Percentiles rank a stretch among this genome's conserved stretches.
These are phyloP conservation scores for Galerucella calmariensis DNA, from an alignment of 2,888 invertebrate species.

Conservation along the genomic window DNA sequence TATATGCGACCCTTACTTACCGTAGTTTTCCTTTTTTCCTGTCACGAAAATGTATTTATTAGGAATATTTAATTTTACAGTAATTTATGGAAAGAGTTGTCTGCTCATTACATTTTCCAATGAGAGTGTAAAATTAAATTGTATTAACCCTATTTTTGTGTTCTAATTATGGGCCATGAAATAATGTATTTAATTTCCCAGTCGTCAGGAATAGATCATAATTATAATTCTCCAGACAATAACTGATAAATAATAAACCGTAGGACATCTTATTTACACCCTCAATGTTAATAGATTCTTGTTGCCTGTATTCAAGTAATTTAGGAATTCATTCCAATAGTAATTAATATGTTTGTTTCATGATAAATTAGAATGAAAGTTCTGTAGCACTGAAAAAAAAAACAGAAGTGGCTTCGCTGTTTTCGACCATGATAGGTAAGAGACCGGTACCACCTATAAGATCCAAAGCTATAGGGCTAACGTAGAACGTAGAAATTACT, in stretches of 20 bases:
- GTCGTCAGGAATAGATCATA: background rate
- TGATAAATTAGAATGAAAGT: background rate
- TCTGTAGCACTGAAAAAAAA: no score
- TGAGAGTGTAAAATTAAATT: background rate
- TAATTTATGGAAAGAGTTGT: background rate
- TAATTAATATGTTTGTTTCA: background rate
- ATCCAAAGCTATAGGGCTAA: no score
- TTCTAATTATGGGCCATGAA: background rate
- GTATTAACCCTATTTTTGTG: background rate
- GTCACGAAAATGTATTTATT: background rate
- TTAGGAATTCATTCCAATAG: background rate
- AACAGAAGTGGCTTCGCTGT: no score
- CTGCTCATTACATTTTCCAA: background rate
- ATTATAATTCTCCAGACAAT: background rate
- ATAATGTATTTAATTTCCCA: background rate
- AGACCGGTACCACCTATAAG: no score
- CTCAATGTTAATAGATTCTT: background rate
- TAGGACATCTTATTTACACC: background rate
- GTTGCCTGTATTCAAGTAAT: background rate
- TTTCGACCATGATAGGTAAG: no score
- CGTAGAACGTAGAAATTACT: no score
- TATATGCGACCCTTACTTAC: background rate
- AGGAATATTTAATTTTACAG: background rate
- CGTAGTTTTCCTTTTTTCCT: background rate
- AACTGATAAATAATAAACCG: background rate